These are phyloP conservation scores for Zenarchopterus dispar DNA, from an alignment of 2,797 vertebrate species.

Conservation along the genomic window DNA sequence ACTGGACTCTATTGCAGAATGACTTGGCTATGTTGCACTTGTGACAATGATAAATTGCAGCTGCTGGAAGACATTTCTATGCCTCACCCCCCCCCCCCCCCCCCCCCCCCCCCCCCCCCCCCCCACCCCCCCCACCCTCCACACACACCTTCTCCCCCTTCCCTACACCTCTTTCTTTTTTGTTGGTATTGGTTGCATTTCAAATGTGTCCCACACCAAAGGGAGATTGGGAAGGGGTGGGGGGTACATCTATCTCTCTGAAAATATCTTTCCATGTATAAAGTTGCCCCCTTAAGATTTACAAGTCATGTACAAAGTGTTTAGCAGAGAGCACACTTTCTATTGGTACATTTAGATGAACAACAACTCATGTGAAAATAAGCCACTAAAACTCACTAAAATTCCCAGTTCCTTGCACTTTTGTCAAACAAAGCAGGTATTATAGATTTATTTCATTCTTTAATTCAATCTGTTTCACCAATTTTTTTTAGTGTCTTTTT, in stretches of 20 bases:
- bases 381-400: slow-evolving; percentile 35
- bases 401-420: slow-evolving; percentile 24
- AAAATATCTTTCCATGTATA: slow-evolving; percentile 57
- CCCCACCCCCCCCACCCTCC: too few species aligned
- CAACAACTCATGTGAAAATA: slow-evolving; percentile 34
- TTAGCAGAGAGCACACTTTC: slow-evolving; percentile 52
- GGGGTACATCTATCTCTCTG: slow-evolving; percentile 33
- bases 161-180: slow-evolving; percentile 49
- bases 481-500: slow-evolving; percentile 13
- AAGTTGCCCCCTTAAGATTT: slow-evolving; percentile 49
- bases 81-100: slow-evolving; percentile 33
- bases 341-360: slow-evolving; percentile 39
- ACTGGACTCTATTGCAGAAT: slow-evolving; percentile 78
- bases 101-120: slow-evolving; percentile 20
- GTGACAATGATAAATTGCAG: slow-evolving; percentile 87
- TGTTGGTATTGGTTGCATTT: slow-evolving; percentile 64
- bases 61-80: slow-evolving; percentile 78
- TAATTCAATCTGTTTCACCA: background rate
- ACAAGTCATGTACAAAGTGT: slow-evolving; percentile 62
- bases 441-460: slow-evolving; percentile 19
- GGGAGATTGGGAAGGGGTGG: slow-evolving; percentile 32
- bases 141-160: too few species aligned
- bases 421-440: slow-evolving; percentile 19
- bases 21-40: slow-evolving; percentile 81
- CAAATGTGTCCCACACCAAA: slow-evolving; percentile 74